Evolutionary conservation across 2,888 invertebrate species (phyloP).

Genomic region (Eilema caniola): DNA sequence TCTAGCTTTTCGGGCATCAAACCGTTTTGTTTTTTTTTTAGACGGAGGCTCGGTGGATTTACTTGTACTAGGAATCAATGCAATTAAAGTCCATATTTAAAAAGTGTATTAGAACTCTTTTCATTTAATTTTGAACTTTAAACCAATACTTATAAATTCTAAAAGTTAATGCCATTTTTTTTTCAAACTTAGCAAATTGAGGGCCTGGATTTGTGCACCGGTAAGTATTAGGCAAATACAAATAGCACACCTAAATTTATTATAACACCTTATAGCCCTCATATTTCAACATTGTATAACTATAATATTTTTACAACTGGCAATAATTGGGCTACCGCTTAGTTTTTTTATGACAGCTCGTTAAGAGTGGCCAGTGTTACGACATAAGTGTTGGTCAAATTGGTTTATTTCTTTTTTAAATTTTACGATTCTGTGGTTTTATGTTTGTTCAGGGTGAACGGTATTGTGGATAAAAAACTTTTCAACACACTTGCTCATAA

Average conservation of each 20-base stretch:
- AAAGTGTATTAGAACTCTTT: too few relatives aligned
- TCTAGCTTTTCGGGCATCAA: too few relatives aligned
- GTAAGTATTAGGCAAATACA: background rate
- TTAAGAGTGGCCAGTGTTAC: conserved; percentile 16
- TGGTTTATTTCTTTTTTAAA: conserved; percentile 5
- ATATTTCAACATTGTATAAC: conserved; percentile 9
- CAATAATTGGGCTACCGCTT: conserved; percentile 18
- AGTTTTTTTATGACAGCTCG: conserved; percentile 22
- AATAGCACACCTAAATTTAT: conserved; percentile 12
- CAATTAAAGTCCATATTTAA: too few relatives aligned
- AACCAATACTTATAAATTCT: too few relatives aligned
- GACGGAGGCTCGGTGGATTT: too few relatives aligned
- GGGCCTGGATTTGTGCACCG: background rate
- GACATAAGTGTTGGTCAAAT: background rate
- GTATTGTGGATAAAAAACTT: background rate
- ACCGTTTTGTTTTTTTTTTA: too few relatives aligned
- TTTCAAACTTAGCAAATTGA: too few relatives aligned
- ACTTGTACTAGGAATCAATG: too few relatives aligned
- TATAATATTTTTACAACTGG: conserved; percentile 22
- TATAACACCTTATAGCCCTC: conserved; percentile 12
- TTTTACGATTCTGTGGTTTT: background rate
- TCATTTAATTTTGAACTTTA: too few relatives aligned
- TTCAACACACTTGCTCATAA: too few relatives aligned
- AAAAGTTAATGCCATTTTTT: too few relatives aligned
- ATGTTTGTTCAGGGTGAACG: background rate